Percentiles rank a stretch among this genome's conserved stretches.
phyloP scores from a whole-genome alignment of 2,113 vertebrate species.

The Toxostoma redivivum region DNA sequence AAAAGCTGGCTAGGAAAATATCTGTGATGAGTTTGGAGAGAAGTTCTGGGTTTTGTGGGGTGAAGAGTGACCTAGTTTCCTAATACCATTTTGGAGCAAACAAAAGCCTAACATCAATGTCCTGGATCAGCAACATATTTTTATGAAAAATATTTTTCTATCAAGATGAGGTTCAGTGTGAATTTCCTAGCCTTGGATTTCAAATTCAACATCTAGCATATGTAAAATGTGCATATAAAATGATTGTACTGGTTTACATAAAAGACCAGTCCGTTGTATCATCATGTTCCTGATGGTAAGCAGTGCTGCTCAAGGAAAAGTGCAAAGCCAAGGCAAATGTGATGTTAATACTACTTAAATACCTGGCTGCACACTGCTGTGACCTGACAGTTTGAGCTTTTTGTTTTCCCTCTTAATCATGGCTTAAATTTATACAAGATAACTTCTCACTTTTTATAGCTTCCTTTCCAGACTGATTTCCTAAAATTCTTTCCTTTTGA shows the following conservation, averaged over 20 bases:
- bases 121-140: background rate
- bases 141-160: background rate
- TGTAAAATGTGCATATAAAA: background rate
- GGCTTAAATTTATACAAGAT: background rate
- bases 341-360: background rate
- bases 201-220: background rate
- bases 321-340: background rate
- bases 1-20: background rate
- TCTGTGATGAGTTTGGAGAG: background rate
- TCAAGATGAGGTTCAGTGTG: background rate
- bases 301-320: background rate
- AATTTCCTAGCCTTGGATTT: background rate
- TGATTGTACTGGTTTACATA: background rate
- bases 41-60: background rate
- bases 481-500: background rate
- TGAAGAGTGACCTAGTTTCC: background rate
- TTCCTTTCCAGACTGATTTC: background rate
- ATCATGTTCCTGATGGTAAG: background rate
- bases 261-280: background rate
- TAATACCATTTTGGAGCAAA: background rate
- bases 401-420: background rate
- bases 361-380: background rate
- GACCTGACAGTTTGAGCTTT: background rate
- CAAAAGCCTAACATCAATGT: background rate
- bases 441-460: background rate